Evolutionary conservation across 2,888 invertebrate species (phyloP).

Genomic region (Linyphia triangularis): DNA sequence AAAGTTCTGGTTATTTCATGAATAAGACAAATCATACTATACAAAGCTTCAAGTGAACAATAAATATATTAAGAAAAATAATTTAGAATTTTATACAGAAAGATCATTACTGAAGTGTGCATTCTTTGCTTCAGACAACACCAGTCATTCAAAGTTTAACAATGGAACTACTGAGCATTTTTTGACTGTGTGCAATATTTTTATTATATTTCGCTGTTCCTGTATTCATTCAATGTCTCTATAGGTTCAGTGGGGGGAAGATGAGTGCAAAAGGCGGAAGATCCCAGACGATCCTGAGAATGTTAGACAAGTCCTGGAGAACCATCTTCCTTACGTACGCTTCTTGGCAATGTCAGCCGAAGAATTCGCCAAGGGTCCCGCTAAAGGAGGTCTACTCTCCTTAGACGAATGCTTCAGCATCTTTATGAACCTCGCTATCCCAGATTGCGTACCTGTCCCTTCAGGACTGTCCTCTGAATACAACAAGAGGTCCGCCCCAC

Average conservation of each 20-base stretch:
- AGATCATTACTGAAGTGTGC: no score
- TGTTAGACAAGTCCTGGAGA: slow-evolving; percentile 70
- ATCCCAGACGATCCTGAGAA: slow-evolving; percentile 64
- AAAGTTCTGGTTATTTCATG: no score
- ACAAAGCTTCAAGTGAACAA: no score
- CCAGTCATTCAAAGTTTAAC: no score
- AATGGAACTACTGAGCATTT: no score
- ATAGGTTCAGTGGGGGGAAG: slow-evolving; percentile 77
- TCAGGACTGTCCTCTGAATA: slow-evolving; percentile 67
- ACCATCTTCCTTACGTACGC: slow-evolving; percentile 73
- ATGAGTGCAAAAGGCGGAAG: slow-evolving; percentile 75
- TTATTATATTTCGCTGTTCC: no score
- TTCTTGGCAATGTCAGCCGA: slow-evolving; percentile 77
- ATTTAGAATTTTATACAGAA: no score
- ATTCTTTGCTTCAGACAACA: no score
- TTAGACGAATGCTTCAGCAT: slow-evolving; percentile 76
- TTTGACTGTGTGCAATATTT: no score
- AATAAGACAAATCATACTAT: no score
- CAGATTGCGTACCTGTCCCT: slow-evolving; percentile 76
- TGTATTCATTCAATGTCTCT: no score
- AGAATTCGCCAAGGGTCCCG: slow-evolving; percentile 76
- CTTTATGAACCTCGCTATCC: slow-evolving; percentile 77
- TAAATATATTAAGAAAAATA: no score
- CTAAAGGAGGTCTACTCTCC: slow-evolving; percentile 75
- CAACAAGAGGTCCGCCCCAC: slow-evolving; percentile 62